Evolutionary conservation across 2,113 vertebrate genomes (phyloP).

Genomic region (Micronycteris hirsuta): DNA sequence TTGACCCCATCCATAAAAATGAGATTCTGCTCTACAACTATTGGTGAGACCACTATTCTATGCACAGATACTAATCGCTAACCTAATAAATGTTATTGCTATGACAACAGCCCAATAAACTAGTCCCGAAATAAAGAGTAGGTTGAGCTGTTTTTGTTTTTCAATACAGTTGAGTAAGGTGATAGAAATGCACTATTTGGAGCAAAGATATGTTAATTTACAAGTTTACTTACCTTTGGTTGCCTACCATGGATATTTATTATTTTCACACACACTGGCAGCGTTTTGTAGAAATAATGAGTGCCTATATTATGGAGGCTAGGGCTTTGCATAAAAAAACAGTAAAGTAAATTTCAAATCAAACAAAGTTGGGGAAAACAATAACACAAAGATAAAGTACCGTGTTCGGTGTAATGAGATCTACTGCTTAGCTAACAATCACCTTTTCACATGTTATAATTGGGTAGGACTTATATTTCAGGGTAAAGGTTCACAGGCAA

Average conservation of each 20-base stretch:
- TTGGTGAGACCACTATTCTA: neutral
- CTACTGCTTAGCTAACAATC: slow-evolving; percentile 26
- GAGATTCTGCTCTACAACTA: neutral
- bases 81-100: neutral
- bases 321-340: slow-evolving; percentile 30
- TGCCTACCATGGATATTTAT: neutral
- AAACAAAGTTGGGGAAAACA: slow-evolving; percentile 7
- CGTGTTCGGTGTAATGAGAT: slow-evolving; percentile 8
- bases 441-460: neutral
- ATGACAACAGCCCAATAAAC: neutral
- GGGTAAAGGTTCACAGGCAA: slow-evolving; percentile 2
- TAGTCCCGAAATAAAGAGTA: neutral
- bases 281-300: slow-evolving; percentile 28
- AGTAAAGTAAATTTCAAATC: neutral
- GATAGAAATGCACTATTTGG: neutral
- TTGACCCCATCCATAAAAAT: neutral
- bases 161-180: neutral
- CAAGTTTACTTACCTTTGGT: neutral
- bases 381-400: slow-evolving; percentile 12
- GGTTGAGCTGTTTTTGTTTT: neutral
- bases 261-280: neutral
- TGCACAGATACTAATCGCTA: neutral
- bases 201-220: neutral
- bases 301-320: neutral
- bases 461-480: slow-evolving; percentile 29